Evolutionary conservation across 2,888 invertebrate genomes (phyloP).

Genomic region (Leucoptera coffeella): DNA sequence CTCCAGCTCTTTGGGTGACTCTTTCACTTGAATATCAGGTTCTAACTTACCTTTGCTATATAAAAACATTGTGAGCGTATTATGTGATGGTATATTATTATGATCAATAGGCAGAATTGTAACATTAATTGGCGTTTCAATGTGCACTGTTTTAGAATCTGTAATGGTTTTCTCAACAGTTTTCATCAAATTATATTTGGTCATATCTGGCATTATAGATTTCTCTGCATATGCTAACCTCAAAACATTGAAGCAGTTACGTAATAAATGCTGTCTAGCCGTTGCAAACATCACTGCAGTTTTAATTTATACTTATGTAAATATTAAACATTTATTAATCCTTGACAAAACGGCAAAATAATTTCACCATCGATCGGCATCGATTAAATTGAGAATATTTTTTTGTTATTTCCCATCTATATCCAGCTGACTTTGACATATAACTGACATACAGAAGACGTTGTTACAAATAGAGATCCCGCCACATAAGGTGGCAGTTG

Average conservation of each 20-base stretch:
- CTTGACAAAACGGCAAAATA: no score
- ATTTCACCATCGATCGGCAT: no score
- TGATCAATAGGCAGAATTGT: constrained; percentile 42
- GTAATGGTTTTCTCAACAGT: constrained; percentile 45
- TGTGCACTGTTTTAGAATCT: constrained; percentile 36
- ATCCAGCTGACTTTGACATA: no score
- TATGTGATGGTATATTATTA: constrained; percentile 32
- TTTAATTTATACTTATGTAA: no score
- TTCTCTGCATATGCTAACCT: constrained; percentile 42
- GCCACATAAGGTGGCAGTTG: no score
- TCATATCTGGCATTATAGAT: constrained; percentile 32
- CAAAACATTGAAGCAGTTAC: constrained; percentile 44
- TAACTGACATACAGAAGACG: no score
- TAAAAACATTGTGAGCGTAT: constrained; percentile 37
- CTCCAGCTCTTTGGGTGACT: constrained; percentile 37
- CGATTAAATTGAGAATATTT: no score
- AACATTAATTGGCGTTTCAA: constrained; percentile 46
- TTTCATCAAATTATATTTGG: constrained; percentile 35
- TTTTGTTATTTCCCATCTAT: no score
- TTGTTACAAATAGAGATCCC: no score
- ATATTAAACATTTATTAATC: no score
- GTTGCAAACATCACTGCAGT: constrained; percentile 27
- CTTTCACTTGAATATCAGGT: constrained; percentile 42
- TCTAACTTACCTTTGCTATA: constrained; percentile 37
- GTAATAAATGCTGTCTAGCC: constrained; percentile 26